Evolutionary conservation across 2,888 invertebrate genomes (phyloP).

Genomic region (Epiblema foenella): DNA sequence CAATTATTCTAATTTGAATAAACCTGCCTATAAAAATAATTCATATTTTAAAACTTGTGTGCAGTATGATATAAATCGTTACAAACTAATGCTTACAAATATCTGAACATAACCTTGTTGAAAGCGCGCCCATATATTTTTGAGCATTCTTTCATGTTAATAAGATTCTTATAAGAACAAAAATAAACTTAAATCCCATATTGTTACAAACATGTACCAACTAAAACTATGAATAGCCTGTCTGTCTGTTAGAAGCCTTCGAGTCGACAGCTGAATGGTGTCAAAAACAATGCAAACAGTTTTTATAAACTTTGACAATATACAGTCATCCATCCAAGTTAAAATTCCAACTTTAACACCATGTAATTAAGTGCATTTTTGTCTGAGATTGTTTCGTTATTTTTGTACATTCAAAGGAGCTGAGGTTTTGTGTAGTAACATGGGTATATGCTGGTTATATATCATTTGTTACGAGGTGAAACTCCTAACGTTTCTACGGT

Average conservation of each 20-base stretch:
- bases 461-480: slow-evolving; percentile 27
- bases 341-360: slow-evolving; percentile 26
- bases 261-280: slow-evolving; percentile 39
- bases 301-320: slow-evolving; percentile 42
- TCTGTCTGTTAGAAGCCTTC: slow-evolving; percentile 38
- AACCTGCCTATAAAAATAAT: too few species aligned
- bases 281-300: slow-evolving; percentile 44
- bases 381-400: background rate
- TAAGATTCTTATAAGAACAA: slow-evolving; percentile 25
- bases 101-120: background rate
- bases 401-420: background rate
- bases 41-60: too few species aligned
- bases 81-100: too few species aligned
- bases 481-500: slow-evolving; percentile 10
- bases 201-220: background rate
- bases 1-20: too few species aligned
- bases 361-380: slow-evolving; percentile 11
- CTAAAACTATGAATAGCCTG: slow-evolving; percentile 23
- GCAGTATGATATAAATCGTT: too few species aligned
- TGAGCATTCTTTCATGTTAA: slow-evolving; percentile 9
- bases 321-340: background rate
- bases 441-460: slow-evolving; percentile 17
- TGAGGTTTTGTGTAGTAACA: slow-evolving; percentile 1
- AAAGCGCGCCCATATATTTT: background rate
- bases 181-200: background rate